Evolutionary conservation across 2,797 vertebrate species (phyloP).

Genomic region (Xenentodon cancila): DNA sequence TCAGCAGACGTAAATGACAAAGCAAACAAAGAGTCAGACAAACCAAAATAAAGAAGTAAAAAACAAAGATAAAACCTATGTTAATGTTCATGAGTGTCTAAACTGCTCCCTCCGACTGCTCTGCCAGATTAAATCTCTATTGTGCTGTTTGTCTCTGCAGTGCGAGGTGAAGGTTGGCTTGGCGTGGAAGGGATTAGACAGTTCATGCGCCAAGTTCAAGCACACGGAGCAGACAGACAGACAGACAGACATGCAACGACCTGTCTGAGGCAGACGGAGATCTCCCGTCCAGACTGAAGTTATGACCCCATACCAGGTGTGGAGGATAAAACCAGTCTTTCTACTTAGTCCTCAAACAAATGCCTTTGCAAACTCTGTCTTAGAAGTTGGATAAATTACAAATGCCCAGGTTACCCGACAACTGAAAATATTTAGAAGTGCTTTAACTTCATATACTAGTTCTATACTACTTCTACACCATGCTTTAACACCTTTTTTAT

Average conservation of each 20-base stretch:
- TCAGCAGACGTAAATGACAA: neutral
- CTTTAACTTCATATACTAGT: too few species aligned
- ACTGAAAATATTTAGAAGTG: neutral
- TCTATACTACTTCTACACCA: too few species aligned
- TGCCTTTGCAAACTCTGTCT: constrained; percentile 5
- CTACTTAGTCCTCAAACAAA: constrained; percentile 2
- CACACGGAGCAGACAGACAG: neutral
- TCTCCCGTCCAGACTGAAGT: constrained; percentile 39
- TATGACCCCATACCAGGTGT: constrained; percentile 21
- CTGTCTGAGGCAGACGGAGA: constrained; percentile 20
- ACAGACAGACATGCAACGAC: constrained; percentile 6
- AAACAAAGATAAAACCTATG: neutral
- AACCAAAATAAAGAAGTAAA: neutral
- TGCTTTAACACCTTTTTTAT: too few species aligned
- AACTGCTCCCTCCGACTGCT: neutral
- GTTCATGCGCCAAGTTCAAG: neutral
- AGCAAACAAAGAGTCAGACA: neutral
- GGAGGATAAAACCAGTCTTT: constrained; percentile 5
- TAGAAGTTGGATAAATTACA: neutral
- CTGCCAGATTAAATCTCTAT: neutral
- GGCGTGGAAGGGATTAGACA: constrained; percentile 68
- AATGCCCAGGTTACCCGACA: neutral
- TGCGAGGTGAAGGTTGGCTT: constrained; percentile 31
- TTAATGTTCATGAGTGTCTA: neutral
- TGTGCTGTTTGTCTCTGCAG: neutral